A percentile compares a stretch with the other conserved stretches of the same genome.
phyloP scores from a whole-genome alignment of 35 echinoderm and acorn worm genomes.

The Acanthaster planci region DNA sequence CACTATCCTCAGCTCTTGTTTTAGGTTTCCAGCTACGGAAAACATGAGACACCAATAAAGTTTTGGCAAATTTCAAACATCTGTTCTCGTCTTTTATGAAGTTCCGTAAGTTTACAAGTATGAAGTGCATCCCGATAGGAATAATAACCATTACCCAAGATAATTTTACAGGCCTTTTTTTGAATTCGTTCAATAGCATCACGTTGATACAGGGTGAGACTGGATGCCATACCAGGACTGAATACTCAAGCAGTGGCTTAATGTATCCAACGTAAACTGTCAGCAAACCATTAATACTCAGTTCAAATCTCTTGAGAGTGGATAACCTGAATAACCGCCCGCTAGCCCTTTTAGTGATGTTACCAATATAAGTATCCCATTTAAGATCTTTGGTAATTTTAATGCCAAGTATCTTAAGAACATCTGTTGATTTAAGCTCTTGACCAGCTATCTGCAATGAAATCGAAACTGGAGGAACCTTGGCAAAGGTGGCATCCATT shows the following conservation, averaged over 20 bases:
- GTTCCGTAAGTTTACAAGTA: not conserved
- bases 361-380: constrained; percentile 28
- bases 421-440: not conserved
- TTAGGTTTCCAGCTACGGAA: constrained; percentile 34
- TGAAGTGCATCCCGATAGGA: constrained; percentile 20
- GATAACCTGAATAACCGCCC: constrained; percentile 25
- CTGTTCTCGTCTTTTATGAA: not conserved
- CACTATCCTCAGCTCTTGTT: not conserved
- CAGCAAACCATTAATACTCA: not conserved
- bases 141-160: constrained; percentile 2
- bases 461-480: not conserved
- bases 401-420: constrained; percentile 29
- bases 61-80: constrained; percentile 27
- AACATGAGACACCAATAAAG: not conserved
- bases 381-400: constrained; percentile 30
- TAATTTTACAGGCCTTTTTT: constrained; percentile 40
- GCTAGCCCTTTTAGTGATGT: constrained; percentile 20
- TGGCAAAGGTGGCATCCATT: constrained; percentile 27
- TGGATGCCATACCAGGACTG: constrained; percentile 52
- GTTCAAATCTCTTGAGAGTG: not conserved
- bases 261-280: constrained; percentile 38
- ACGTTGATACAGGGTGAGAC: constrained; percentile 27
- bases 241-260: constrained; percentile 33
- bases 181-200: constrained; percentile 12
- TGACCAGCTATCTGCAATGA: not conserved